Base-by-base conservation (phyloP, 35 echinoderm and acorn worm genomes). In the Ophiothrix spiculata region DNA sequence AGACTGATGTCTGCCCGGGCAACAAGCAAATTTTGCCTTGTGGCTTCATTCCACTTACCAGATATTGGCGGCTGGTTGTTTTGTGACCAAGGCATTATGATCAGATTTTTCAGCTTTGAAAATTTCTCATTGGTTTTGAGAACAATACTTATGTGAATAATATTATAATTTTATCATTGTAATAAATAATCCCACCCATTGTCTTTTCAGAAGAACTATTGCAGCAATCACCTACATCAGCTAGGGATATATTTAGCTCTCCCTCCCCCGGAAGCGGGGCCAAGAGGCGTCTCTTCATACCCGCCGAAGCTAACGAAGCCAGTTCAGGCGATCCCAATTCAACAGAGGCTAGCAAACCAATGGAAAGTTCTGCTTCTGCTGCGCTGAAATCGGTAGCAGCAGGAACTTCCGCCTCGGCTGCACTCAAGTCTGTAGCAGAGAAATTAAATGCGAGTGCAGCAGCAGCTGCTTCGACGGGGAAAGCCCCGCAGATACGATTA, bases 181-280 rank as follows among this genome's bases (percentile, higher is more conserved):
- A n/a, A n/a, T n/a, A n/a, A n/a, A n/a, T n/a, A n/a, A n/a, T n/a
- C n/a, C n/a, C n/a, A n/a, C 83, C 54, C 0, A 29, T 64, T 85
- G 84, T 17, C 28, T 77, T 73, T 73, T 64, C 69, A 38, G 80
- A 83, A 29, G 41, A 81, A 28, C 69, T 90, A 14, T 40, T 88
- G 0, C n/a, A n/a, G n/a, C 85, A 86, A 84, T 97, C 95, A 0
- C 95, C 95, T 8, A 90, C 91, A 2, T 93, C 95, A 31, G 95
- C 95, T 11, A 84, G 88, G 37, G 95, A 97, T 80, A 73, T 90
- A 1, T 93, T 97, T 81, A 93, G 91, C 88, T 97, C 95, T 0
- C 94, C 95, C 0, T 83, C 90, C 16, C 91, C 95, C 17, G 95
- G 95, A 4, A 87, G 74, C 0, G 8, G 60, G 4, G 91, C 95